phyloP scores from a whole-genome alignment of 2,888 invertebrate species.

The Diploptera punctata region DNA sequence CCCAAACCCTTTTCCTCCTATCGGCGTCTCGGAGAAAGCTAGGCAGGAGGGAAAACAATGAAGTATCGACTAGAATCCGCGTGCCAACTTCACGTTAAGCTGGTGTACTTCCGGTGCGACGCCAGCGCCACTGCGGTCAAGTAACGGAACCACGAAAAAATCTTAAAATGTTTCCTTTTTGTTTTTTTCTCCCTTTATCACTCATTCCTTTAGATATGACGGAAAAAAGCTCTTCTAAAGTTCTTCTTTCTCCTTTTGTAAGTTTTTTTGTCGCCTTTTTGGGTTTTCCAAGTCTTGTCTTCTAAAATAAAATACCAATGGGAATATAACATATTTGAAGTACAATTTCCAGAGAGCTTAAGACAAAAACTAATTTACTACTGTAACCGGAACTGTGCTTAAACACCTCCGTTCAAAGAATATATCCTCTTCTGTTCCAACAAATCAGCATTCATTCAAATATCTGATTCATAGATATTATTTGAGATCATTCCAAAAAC shows the following conservation, averaged over 20 bases:
- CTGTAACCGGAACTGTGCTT: background rate
- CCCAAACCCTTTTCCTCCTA: background rate
- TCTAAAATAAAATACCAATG: constrained; percentile 11
- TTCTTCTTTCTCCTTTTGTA: background rate
- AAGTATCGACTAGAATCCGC: constrained; percentile 33
- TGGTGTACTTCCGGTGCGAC: constrained; percentile 33
- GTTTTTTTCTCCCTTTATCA: constrained; percentile 24
- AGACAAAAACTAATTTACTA: constrained; percentile 11
- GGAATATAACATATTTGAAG: constrained; percentile 34
- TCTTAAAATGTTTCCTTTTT: constrained; percentile 34
- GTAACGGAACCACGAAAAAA: constrained; percentile 34
- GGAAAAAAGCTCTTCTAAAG: background rate
- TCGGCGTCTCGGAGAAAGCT: constrained; percentile 18
- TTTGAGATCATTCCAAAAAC: no score
- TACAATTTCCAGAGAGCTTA: constrained; percentile 29
- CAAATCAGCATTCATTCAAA: no score
- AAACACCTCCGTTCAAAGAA: background rate
- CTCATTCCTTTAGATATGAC: constrained; percentile 14
- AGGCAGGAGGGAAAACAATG: constrained; percentile 30
- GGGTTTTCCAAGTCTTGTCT: background rate
- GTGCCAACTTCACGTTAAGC: constrained; percentile 37
- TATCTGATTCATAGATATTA: no score
- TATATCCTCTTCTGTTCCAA: no score
- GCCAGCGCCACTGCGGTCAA: constrained; percentile 39
- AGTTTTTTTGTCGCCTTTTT: background rate